A percentile compares a stretch with the other conserved stretches of the same genome.
Conservation (phyloP, 2,888 invertebrate genomes). For the Euspilapteryx auroguttella region DNA sequence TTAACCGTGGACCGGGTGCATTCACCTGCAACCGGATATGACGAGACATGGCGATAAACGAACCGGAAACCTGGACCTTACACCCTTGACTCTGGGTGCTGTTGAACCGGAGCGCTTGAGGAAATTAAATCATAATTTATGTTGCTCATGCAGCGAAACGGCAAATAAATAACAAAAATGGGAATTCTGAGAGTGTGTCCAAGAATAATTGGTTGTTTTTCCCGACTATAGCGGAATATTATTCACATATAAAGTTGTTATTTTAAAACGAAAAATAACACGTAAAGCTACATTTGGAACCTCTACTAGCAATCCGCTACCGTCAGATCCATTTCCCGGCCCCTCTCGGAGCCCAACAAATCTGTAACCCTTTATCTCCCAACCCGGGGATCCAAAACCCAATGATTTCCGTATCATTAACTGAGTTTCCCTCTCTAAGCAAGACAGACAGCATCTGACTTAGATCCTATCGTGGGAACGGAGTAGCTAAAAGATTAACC, state of each 20-base stretch:
- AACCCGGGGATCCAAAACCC: conserved; percentile 52
- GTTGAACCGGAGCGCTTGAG: background rate
- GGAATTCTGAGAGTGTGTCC: too few species aligned
- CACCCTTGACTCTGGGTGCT: background rate
- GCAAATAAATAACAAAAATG: too few species aligned
- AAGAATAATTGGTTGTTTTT: too few species aligned
- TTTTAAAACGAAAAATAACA: too few species aligned
- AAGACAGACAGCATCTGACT: conserved; percentile 59
- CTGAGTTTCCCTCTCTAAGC: conserved; percentile 48
- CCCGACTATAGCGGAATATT: too few species aligned
- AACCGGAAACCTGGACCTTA: conserved; percentile 26
- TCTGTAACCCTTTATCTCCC: conserved; percentile 52
- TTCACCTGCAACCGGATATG: conserved; percentile 43
- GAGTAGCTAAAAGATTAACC: conserved; percentile 47
- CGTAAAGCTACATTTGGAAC: too few species aligned
- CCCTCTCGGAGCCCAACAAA: conserved; percentile 37
- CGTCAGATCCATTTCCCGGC: background rate
- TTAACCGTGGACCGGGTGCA: conserved; percentile 49
- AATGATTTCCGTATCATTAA: conserved; percentile 60
- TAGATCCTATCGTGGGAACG: conserved; percentile 52
- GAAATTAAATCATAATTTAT: too few species aligned
- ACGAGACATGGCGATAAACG: conserved; percentile 40
- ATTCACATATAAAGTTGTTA: too few species aligned
- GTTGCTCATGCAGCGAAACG: too few species aligned
- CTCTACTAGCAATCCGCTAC: too few species aligned